phyloP scores from a whole-genome alignment of 2,113 vertebrate genomes.

The Caretta caretta region DNA sequence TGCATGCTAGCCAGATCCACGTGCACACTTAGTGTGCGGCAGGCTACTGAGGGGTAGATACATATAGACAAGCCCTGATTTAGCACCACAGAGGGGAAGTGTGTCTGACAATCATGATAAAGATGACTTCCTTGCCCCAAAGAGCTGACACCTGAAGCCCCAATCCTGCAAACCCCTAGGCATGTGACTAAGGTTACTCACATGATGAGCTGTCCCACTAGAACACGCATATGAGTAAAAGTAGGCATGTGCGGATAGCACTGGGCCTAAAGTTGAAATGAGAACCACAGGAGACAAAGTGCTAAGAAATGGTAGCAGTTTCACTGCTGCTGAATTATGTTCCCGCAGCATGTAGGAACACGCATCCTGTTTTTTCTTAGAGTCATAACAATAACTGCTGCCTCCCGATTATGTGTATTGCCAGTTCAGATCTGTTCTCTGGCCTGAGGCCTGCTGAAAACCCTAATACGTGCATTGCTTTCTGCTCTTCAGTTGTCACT shows the following conservation, averaged over 20 bases:
- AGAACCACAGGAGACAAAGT: not conserved
- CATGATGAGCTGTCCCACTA: not conserved
- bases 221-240: not conserved
- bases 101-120: not conserved
- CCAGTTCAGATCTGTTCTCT: conserved; percentile 49
- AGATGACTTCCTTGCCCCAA: not conserved
- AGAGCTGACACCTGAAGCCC: not conserved
- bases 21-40: not conserved
- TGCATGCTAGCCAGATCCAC: not conserved
- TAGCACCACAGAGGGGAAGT: not conserved
- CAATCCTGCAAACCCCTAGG: not conserved
- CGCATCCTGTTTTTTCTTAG: not conserved
- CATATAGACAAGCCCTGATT: not conserved
- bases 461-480: not conserved
- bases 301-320: conserved; percentile 17
- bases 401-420: not conserved
- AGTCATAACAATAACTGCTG: not conserved
- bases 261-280: not conserved
- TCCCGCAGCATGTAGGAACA: conserved; percentile 25
- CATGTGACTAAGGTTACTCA: not conserved
- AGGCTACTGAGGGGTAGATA: not conserved
- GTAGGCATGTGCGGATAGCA: not conserved
- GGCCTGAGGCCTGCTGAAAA: conserved; percentile 34
- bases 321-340: not conserved
- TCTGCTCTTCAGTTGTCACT: not conserved